Conservation (phyloP, 92 coral and sea anemone species). For the Isaurus tuberculatus region DNA sequence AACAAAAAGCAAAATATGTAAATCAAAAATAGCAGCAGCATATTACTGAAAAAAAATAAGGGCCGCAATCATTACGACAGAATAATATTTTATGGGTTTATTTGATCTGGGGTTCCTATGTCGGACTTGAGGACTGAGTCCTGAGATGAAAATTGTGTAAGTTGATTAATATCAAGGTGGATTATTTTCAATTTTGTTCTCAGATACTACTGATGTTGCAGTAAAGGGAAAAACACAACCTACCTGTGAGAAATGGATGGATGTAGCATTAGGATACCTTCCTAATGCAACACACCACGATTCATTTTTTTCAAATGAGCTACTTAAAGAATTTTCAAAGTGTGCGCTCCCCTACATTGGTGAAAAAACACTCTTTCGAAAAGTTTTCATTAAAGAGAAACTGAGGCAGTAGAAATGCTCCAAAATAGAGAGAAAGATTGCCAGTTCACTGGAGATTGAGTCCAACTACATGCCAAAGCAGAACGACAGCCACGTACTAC, state of each 20-base stretch:
- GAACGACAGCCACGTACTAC: constrained; percentile 56
- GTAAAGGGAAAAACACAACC: neutral
- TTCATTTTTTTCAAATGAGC: constrained; percentile 48
- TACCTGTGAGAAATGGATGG: constrained; percentile 1
- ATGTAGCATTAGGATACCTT: neutral
- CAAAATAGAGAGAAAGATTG: constrained; percentile 52
- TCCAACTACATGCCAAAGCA: constrained; percentile 62
- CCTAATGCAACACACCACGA: neutral
- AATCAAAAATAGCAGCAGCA: too few relatives aligned
- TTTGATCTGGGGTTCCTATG: too few relatives aligned
- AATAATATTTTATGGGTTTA: too few relatives aligned
- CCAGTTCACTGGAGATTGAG: constrained; percentile 41
- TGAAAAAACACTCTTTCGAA: constrained; percentile 54
- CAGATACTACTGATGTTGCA: constrained; percentile 4
- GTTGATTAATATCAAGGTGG: neutral
- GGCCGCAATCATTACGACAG: too few relatives aligned
- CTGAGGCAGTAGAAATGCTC: constrained; percentile 56
- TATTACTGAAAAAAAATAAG: too few relatives aligned
- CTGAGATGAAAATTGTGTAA: neutral
- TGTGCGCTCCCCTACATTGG: constrained; percentile 37
- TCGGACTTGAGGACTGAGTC: neutral
- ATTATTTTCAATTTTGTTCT: constrained; percentile 1
- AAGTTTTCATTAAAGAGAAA: constrained; percentile 65
- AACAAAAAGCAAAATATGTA: too few relatives aligned
- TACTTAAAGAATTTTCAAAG: constrained; percentile 55